Percentiles rank a stretch among this genome's conserved stretches.
Conservation (phyloP, 2,113 vertebrate species). For the Gnathonemus echidnorhynchus region DNA sequence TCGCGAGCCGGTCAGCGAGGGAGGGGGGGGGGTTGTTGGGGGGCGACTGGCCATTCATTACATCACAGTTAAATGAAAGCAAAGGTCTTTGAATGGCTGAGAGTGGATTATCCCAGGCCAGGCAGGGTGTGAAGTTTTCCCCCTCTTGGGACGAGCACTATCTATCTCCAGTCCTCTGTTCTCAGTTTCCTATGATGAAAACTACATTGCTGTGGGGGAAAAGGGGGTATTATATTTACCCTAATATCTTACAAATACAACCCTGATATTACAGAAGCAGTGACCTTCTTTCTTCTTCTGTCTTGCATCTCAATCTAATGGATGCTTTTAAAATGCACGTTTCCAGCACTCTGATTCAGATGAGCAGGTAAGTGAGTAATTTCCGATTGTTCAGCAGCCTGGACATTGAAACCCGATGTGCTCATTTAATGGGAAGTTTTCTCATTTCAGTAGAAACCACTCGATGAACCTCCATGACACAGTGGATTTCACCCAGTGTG, state of each 20-base stretch:
- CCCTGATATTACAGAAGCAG: background rate
- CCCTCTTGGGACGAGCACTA: background rate
- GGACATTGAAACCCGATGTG: background rate
- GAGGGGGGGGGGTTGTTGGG: background rate
- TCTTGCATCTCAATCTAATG: background rate
- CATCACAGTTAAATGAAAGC: background rate
- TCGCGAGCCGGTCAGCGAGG: background rate
- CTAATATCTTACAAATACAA: background rate
- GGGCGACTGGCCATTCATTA: background rate
- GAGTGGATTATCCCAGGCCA: background rate
- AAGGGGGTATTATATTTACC: background rate
- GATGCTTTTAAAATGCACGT: background rate
- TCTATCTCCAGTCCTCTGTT: background rate
- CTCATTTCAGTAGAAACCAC: background rate
- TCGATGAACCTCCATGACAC: background rate
- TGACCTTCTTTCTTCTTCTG: background rate
- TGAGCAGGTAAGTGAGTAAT: background rate
- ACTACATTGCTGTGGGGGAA: background rate
- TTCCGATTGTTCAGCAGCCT: background rate
- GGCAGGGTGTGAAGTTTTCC: background rate
- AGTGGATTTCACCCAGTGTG: background rate
- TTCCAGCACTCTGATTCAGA: background rate
- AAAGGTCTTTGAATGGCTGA: background rate
- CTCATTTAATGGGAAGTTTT: background rate
- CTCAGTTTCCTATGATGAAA: background rate